These are phyloP conservation scores for Climacteris rufus DNA, from an alignment of 2,113 vertebrate genomes.

Conservation along the genomic window DNA sequence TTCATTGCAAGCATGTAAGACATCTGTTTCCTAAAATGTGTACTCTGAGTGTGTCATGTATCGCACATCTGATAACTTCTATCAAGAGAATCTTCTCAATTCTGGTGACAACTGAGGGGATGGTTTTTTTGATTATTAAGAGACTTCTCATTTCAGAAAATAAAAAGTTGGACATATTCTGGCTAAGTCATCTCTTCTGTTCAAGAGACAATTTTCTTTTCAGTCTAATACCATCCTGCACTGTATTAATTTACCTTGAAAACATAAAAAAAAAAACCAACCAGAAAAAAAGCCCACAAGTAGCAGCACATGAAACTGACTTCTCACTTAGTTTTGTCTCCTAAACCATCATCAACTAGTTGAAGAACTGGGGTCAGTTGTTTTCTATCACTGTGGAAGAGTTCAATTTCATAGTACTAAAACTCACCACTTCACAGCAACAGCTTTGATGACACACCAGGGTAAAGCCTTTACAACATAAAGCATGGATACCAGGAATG, in stretches of 20 bases:
- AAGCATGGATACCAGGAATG: slow-evolving; percentile 3
- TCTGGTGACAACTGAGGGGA: not conserved
- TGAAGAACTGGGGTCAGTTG: slow-evolving; percentile 15
- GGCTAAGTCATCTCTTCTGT: not conserved
- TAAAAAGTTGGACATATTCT: not conserved
- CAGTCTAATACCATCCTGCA: not conserved
- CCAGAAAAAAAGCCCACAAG: not conserved
- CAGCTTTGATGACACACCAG: slow-evolving; percentile 37
- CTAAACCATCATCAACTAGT: not conserved
- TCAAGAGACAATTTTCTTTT: not conserved
- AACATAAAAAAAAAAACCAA: not conserved
- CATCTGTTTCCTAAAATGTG: not conserved
- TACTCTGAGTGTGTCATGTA: not conserved
- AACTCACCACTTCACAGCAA: slow-evolving; percentile 18
- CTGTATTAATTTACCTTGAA: not conserved
- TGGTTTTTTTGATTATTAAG: not conserved
- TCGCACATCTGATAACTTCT: not conserved
- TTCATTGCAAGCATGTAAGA: not conserved
- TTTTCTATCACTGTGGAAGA: not conserved
- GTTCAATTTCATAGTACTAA: slow-evolving; percentile 30
- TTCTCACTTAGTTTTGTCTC: not conserved
- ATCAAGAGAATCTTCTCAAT: not conserved
- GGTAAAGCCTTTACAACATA: slow-evolving; percentile 4
- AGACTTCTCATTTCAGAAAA: not conserved
- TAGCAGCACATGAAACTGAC: not conserved